Conservation (phyloP, 2,888 invertebrate species). For the Sisyra terminalis region DNA sequence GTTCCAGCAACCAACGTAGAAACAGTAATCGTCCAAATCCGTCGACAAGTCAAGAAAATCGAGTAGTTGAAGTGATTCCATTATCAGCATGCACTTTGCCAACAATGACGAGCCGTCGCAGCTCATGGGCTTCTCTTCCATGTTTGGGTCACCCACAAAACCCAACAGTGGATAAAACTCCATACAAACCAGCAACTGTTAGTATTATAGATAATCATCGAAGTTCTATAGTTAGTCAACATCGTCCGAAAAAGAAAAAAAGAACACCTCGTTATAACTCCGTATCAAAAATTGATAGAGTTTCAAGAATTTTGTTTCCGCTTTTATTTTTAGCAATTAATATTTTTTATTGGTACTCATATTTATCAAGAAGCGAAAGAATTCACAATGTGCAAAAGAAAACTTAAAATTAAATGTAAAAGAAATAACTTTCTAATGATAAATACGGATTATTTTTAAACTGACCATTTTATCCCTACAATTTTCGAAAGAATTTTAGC, state of each 20-base stretch:
- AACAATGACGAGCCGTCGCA: constrained; percentile 20
- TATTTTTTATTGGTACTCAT: constrained; percentile 63
- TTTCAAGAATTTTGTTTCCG: constrained; percentile 60
- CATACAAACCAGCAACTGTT: constrained; percentile 12
- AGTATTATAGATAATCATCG: constrained; percentile 16
- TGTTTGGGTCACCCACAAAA: constrained; percentile 18
- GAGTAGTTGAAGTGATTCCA: constrained; percentile 42
- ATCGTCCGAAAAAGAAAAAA: constrained; percentile 24
- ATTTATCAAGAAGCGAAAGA: constrained; percentile 43
- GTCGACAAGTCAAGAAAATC: constrained; percentile 3
- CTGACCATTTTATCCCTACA: no score
- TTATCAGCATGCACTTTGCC: constrained; percentile 39
- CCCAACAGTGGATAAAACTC: constrained; percentile 6
- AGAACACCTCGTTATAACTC: constrained; percentile 53
- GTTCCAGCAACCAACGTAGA: constrained; percentile 9
- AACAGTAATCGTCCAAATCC: constrained; percentile 1
- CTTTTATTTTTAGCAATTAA: constrained; percentile 58
- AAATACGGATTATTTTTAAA: no score
- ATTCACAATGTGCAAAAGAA: constrained; percentile 23
- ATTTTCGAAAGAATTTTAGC: no score
- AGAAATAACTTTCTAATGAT: no score
- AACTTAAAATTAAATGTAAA: neutral
- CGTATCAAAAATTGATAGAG: constrained; percentile 64
- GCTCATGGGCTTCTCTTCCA: constrained; percentile 25
- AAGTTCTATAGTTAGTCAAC: constrained; percentile 10